Evolutionary conservation across 2,113 vertebrate species (phyloP).

Genomic region (Hemiscyllium ocellatum): DNA sequence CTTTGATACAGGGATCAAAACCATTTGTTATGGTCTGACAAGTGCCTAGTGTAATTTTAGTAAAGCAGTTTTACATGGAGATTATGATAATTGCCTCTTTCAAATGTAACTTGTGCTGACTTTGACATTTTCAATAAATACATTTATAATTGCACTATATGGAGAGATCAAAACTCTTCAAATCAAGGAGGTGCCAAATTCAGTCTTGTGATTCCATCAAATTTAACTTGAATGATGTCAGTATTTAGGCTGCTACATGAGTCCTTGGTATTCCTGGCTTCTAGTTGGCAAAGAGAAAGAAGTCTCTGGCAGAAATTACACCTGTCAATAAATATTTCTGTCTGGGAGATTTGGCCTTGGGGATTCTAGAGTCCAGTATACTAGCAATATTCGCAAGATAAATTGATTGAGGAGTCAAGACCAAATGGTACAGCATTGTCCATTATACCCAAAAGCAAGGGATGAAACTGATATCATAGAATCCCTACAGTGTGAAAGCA

Average conservation of each 20-base stretch:
- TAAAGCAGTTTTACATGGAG: neutral
- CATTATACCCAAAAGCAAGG: no score
- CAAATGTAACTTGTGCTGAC: neutral
- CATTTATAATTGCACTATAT: neutral
- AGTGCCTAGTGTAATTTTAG: neutral
- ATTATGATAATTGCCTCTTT: neutral
- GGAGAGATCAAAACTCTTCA: neutral
- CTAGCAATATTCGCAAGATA: neutral
- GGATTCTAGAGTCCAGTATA: neutral
- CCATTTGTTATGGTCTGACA: no score
- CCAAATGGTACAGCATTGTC: no score
- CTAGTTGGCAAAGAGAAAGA: neutral
- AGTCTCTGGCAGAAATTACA: neutral
- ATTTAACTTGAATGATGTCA: neutral
- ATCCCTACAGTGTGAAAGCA: no score
- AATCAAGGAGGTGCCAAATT: neutral
- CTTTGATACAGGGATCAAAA: no score
- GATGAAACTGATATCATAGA: no score
- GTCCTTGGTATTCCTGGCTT: neutral
- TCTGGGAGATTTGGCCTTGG: neutral
- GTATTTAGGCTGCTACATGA: neutral
- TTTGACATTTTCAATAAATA: neutral
- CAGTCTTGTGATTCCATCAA: neutral
- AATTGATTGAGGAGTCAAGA: neutral
- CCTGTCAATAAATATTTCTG: neutral